Evolutionary conservation across 2,888 invertebrate species (phyloP), one percentile per base, ranked within the genome.

Genomic region (Chromoteleia sp.): DNA sequence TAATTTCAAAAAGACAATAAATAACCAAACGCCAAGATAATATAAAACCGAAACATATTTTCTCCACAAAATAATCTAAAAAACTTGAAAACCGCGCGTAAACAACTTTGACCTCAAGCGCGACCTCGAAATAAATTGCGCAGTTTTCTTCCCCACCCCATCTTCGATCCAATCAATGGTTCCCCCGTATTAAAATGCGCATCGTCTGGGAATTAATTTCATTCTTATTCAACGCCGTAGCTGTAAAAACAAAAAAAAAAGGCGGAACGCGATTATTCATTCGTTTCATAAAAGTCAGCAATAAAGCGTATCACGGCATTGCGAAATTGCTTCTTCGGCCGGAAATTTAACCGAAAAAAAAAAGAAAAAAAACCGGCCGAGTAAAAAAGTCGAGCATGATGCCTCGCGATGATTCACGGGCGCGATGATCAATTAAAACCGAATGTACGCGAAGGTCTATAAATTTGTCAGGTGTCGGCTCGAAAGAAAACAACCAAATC

Each of bases 231-330:
- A 21, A 30, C 17, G 12, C 19, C 25, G 45, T 50, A 52, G 54
- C 41, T 41, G 54, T 43, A 68, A 61, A 70, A 56, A 73, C 48
- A 6, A 7, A 21, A 48, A 19, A 41, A 70, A 70, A 71, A 36
- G 50, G 12, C 58, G 61, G 50, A 45, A 56, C 56, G 17, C 48
- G 29, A 74, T 74, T 63, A 74, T 25, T 63, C 56, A 65, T 56
- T 71, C 29, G 39, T 50, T 56, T 65, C 74, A 63, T 65, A 65
- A 74, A 74, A 74, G 63, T 74, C 45, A 65, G 65, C 52, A 63
- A 65, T 45, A 65, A 65, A 74, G 65, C 74, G 56, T 65, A 74
- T 74, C 65, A 21, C 29, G 43, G 43, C 21, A 14, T 21, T 45
- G n/a, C 25, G 39, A 43, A 25, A 54, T 63, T 43, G 56, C 48